These are phyloP conservation scores for Aphis craccivora DNA, from an alignment of 1,140 invertebrate species.

Conservation along the genomic window DNA sequence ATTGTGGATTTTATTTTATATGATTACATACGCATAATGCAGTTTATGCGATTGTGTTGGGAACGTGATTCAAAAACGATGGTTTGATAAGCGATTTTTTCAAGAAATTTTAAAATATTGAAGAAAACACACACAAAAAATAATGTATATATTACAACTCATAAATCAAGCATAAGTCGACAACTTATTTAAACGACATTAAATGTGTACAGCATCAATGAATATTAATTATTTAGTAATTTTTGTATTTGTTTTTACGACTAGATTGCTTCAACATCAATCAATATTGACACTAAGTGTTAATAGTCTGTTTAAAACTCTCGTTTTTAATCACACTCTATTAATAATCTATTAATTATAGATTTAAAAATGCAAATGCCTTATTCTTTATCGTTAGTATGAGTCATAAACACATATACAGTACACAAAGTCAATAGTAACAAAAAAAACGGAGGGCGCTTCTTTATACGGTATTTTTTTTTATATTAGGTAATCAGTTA, in stretches of 20 bases:
- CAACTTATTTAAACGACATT: conserved; percentile 18
- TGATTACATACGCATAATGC: conserved; percentile 1
- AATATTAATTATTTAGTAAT: conserved; percentile 41
- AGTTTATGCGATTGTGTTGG: background rate
- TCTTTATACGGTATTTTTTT: background rate
- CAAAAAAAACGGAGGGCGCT: background rate
- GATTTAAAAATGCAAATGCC: background rate
- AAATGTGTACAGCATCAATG: background rate
- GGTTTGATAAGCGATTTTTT: background rate
- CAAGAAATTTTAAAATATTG: background rate
- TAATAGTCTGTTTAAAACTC: background rate
- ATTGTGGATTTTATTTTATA: conserved; percentile 11
- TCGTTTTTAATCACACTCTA: background rate
- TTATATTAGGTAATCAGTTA: background rate
- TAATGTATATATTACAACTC: background rate
- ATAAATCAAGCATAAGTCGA: conserved; percentile 29
- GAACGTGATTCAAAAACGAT: conserved; percentile 17
- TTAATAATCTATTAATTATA: conserved; percentile 9
- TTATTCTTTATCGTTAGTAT: background rate
- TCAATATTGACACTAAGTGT: background rate
- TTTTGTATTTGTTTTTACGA: background rate
- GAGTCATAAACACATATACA: background rate
- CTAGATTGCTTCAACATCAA: background rate
- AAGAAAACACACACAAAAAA: background rate
- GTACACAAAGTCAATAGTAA: background rate